Evolutionary conservation across 1,140 invertebrate genomes (phyloP), one percentile per base, ranked within the genome.

Genomic region (Anastrepha ludens): DNA sequence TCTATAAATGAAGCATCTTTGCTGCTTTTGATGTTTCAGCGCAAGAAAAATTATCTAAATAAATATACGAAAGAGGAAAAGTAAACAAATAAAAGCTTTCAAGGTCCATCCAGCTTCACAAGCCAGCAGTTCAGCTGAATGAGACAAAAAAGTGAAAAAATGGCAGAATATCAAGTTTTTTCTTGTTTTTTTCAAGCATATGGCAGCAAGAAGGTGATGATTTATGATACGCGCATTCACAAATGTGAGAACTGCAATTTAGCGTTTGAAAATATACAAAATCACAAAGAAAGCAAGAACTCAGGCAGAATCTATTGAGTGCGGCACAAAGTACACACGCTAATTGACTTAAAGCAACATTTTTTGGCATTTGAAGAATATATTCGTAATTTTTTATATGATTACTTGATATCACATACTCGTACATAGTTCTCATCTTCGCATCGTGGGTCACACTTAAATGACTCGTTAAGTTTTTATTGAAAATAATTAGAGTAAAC

Each of bases 1-100:
- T 29, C 29, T 58, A 44, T 81, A 13, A 41, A 81, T 58, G 44
- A 81, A 81, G 74, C 47, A 81, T 13, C 50, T 81, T 50, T 81
- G 47, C 47, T 55, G 47, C 74, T 55, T 78, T 81, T 81, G 74
- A 81, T 81, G 15, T 81, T 81, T 58, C 20, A 55, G 74, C 74
- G 74, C 29, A 17, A 55, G 60, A 62, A 67, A 39, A 58, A 81
- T 13, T n/a, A 50, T 50, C 44, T 47, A 55, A 67, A 67, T 17
- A 67, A 67, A 67, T 7, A 67, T 39, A 29, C 2, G 44, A 50
- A 78, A 78, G 41, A 44, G 70, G 55, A 81, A 74, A 74, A 17
- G 47, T 9, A 17, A 44, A 74, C 13, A 4, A 3, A 20, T 50
- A 41, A 50, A 55, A 6, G 47, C 47, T 20, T 55, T 81, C 74